Evolutionary conservation across 2,113 vertebrate genomes (phyloP).

Genomic region (Alectura lathami): DNA sequence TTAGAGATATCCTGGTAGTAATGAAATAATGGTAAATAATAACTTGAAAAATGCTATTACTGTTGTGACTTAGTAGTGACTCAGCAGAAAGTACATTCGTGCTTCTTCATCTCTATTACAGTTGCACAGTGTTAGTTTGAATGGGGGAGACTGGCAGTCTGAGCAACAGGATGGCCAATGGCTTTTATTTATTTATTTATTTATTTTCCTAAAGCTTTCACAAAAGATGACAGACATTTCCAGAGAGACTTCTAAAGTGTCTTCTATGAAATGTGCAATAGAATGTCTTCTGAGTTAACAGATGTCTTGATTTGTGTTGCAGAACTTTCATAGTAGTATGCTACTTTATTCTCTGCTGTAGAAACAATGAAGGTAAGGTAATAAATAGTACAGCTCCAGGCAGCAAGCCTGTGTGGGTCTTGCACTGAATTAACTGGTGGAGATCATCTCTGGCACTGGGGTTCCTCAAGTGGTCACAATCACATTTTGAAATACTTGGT

Average conservation of each 20-base stretch:
- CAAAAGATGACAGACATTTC: not conserved
- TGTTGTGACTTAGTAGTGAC: not conserved
- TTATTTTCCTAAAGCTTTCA: not conserved
- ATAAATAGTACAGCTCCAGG: not conserved
- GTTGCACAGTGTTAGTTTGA: not conserved
- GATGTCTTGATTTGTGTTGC: not conserved
- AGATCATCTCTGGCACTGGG: not conserved
- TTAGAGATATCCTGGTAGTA: not conserved
- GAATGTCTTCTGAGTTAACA: not conserved
- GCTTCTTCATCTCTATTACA: not conserved
- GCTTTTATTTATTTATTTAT: not conserved
- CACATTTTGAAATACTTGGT: not conserved
- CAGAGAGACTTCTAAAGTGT: not conserved
- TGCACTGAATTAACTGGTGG: not conserved
- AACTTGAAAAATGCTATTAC: no score
- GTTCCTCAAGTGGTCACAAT: not conserved
- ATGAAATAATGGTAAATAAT: not conserved
- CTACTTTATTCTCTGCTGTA: not conserved
- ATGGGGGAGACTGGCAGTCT: not conserved
- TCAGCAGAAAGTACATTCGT: not conserved
- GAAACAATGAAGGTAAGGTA: not conserved
- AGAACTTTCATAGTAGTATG: not conserved
- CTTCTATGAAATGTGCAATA: not conserved
- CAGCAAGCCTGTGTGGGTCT: not conserved
- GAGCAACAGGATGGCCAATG: not conserved